Conservation (phyloP, 2,113 vertebrate species). For the Asarcornis scutulata region DNA sequence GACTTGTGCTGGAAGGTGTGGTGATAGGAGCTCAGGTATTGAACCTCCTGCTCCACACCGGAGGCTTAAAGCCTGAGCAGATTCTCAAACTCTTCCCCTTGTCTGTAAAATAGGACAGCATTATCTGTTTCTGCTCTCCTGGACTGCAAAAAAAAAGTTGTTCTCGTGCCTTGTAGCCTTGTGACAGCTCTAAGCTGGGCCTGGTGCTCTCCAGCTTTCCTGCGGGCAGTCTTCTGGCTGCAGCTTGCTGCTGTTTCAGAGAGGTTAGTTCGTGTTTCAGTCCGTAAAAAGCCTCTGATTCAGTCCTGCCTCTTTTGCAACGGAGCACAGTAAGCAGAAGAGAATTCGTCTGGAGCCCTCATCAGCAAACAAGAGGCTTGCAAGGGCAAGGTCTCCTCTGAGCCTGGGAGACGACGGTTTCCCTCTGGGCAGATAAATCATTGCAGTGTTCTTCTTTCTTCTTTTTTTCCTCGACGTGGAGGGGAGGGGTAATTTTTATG, state of each 20-base stretch:
- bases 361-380: constrained; percentile 65
- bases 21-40: neutral
- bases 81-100: neutral
- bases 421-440: constrained; percentile 69
- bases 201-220: neutral
- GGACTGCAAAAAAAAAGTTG: neutral
- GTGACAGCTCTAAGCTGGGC: constrained; percentile 9
- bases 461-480: neutral
- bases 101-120: neutral
- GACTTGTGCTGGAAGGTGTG: neutral
- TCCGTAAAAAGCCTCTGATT: constrained; percentile 30
- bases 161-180: neutral
- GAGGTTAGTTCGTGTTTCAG: neutral
- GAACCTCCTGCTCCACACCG: neutral
- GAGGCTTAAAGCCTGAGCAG: neutral
- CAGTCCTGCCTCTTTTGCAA: constrained; percentile 37
- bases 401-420: constrained; percentile 50
- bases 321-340: neutral
- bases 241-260: constrained; percentile 14
- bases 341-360: constrained; percentile 44
- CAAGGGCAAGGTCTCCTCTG: constrained; percentile 66
- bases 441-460: constrained; percentile 63
- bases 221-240: neutral
- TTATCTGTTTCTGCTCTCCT: neutral
- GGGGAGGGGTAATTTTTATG: constrained; percentile 18